These are phyloP conservation scores for Spea hammondii DNA, from an alignment of 2,797 vertebrate genomes.

Conservation along the genomic window DNA sequence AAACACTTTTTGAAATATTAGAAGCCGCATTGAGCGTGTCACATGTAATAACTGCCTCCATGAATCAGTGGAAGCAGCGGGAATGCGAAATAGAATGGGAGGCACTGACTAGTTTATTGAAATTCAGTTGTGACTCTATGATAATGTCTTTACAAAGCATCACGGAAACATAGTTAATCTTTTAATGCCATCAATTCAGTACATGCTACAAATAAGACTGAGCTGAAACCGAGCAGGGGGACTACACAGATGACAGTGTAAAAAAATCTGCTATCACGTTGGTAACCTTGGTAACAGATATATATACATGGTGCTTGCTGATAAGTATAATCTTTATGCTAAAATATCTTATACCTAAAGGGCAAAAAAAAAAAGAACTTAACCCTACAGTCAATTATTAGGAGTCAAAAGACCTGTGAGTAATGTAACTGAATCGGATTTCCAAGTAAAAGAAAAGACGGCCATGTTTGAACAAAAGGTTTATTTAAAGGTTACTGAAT, in stretches of 20 bases:
- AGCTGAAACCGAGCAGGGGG: constrained; percentile 19
- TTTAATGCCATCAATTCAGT: constrained; percentile 45
- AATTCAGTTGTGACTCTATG: constrained; percentile 34
- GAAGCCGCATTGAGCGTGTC: constrained; percentile 13
- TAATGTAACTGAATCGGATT: constrained; percentile 43
- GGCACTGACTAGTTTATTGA: constrained; percentile 21
- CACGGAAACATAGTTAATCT: constrained; percentile 41
- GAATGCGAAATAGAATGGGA: constrained; percentile 17
- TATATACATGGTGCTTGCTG: constrained; percentile 43
- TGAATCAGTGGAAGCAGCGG: constrained; percentile 14
- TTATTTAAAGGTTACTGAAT: constrained; percentile 44
- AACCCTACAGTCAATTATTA: constrained; percentile 38
- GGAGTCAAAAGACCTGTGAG: constrained; percentile 41
- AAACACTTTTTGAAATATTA: constrained; percentile 20
- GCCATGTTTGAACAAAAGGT: constrained; percentile 27
- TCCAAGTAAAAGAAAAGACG: constrained; percentile 19
- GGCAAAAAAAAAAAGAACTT: constrained; percentile 19
- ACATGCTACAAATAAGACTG: constrained; percentile 45
- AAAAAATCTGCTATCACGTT: constrained; percentile 35
- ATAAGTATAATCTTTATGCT: constrained; percentile 49
- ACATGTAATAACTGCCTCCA: constrained; percentile 12
- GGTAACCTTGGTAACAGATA: constrained; percentile 45
- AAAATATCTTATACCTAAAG: constrained; percentile 42
- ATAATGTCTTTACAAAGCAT: constrained; percentile 34
- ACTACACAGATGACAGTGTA: constrained; percentile 36